Evolutionary conservation across 2,888 invertebrate genomes (phyloP).

Genomic region (Drosophila tripunctata): DNA sequence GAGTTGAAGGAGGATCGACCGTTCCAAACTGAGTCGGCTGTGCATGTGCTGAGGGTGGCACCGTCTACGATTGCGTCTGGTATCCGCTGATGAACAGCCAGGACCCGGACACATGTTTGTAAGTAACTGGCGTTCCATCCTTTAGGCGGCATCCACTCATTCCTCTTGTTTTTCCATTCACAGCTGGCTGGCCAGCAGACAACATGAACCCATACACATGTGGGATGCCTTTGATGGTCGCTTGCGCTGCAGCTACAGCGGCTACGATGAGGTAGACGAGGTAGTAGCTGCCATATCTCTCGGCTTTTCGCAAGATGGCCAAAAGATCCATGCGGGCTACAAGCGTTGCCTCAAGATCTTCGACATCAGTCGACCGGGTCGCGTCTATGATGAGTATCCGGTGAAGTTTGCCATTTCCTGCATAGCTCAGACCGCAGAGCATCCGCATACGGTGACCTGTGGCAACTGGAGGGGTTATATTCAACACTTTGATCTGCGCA

Average conservation of each 20-base stretch:
- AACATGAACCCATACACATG: conserved; percentile 94
- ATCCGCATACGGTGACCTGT: conserved; percentile 85
- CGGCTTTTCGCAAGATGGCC: conserved; percentile 90
- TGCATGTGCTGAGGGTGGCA: conserved; percentile 90
- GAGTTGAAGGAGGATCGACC: conserved; percentile 79
- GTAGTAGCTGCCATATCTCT: conserved; percentile 93
- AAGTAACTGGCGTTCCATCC: conserved; percentile 19
- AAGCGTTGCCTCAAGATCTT: conserved; percentile 94
- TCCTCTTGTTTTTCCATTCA: too few species aligned
- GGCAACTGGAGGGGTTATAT: conserved; percentile 87
- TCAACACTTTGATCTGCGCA: conserved; percentile 85
- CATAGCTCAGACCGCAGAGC: conserved; percentile 86
- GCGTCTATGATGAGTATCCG: conserved; percentile 87
- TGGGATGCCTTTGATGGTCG: conserved; percentile 96
- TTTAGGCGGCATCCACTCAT: too few species aligned
- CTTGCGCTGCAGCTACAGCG: conserved; percentile 91
- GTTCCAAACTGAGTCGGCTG: conserved; percentile 85
- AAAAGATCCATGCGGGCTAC: conserved; percentile 94
- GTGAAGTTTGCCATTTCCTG: conserved; percentile 87
- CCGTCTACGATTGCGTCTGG: conserved; percentile 96
- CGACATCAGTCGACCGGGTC: conserved; percentile 89
- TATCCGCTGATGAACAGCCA: conserved; percentile 94
- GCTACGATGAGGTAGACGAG: conserved; percentile 92
- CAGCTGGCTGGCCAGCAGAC: conserved; percentile 93
- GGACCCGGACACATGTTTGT: conserved; percentile 93